phyloP scores from a whole-genome alignment of 2,888 invertebrate species.

The Trachelus tabidus region DNA sequence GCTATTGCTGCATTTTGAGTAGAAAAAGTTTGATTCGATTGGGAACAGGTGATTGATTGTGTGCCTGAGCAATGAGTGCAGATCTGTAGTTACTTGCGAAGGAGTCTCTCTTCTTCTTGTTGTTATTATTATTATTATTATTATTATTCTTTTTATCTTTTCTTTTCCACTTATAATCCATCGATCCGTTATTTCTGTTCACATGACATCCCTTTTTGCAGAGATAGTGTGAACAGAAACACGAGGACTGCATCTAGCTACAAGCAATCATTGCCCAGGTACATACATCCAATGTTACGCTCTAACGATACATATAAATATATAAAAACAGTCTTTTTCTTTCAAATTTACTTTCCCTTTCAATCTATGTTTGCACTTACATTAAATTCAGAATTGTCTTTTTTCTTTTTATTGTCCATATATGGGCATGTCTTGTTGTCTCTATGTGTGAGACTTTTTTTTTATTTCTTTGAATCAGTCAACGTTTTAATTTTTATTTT shows the following conservation, averaged over 20 bases:
- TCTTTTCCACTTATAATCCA: constrained; percentile 7
- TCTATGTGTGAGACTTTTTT: constrained; percentile 17
- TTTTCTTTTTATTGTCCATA: constrained; percentile 18
- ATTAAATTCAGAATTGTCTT: neutral
- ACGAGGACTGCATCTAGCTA: constrained; percentile 66
- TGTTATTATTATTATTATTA: neutral
- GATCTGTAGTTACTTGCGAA: constrained; percentile 62
- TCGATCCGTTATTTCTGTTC: constrained; percentile 63
- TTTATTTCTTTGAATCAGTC: neutral
- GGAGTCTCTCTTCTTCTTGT: constrained; percentile 28
- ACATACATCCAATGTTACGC: constrained; percentile 60
- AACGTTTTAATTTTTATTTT: constrained; percentile 1
- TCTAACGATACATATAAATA: constrained; percentile 35
- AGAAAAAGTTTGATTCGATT: constrained; percentile 53
- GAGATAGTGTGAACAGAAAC: constrained; percentile 68
- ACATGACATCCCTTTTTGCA: constrained; percentile 66
- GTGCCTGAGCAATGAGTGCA: constrained; percentile 67
- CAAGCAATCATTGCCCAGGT: constrained; percentile 67
- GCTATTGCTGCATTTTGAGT: constrained; percentile 62
- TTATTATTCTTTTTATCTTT: constrained; percentile 15
- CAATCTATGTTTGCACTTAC: constrained; percentile 18
- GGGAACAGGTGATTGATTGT: constrained; percentile 65
- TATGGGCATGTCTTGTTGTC: constrained; percentile 30
- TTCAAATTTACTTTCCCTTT: constrained; percentile 33
- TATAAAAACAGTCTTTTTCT: constrained; percentile 27